Conservation (phyloP, 2,888 invertebrate species). For the Abrostola triplasia region DNA sequence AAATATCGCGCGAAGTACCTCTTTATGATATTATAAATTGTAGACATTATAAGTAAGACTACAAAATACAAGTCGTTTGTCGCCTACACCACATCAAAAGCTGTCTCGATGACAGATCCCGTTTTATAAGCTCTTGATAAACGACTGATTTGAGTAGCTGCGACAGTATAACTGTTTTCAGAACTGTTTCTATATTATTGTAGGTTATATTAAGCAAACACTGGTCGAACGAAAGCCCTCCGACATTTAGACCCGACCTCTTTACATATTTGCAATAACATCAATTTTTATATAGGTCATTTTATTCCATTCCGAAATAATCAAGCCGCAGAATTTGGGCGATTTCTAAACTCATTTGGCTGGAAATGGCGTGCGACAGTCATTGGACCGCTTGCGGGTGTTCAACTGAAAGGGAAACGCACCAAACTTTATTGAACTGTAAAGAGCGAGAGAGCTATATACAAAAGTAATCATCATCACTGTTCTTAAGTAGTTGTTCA, state of each 20-base stretch:
- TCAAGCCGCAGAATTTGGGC: conserved; percentile 51
- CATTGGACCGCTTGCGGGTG: conserved; percentile 25
- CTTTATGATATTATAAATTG: too few species aligned
- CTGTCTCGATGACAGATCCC: background rate
- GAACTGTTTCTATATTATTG: background rate
- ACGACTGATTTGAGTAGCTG: background rate
- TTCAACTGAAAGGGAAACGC: conserved; percentile 35
- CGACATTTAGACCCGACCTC: conserved; percentile 20
- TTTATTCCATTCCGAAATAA: conserved; percentile 51
- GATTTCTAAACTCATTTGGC: conserved; percentile 57
- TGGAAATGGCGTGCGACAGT: conserved; percentile 48
- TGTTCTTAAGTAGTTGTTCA: conserved; percentile 35
- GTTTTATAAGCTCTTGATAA: background rate
- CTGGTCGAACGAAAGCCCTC: conserved; percentile 25
- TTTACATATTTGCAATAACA: conserved; percentile 53
- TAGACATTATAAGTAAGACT: too few species aligned
- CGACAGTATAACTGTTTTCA: background rate
- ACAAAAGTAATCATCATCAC: conserved; percentile 41
- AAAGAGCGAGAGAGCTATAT: conserved; percentile 9
- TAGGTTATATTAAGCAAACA: conserved; percentile 2
- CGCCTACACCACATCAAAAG: background rate
- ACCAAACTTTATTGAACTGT: conserved; percentile 45
- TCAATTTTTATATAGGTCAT: conserved; percentile 52
- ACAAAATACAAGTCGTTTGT: background rate
- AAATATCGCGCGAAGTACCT: too few species aligned